Base-by-base conservation (phyloP, 2,113 vertebrate species). In the Rhinoptilus africanus region DNA sequence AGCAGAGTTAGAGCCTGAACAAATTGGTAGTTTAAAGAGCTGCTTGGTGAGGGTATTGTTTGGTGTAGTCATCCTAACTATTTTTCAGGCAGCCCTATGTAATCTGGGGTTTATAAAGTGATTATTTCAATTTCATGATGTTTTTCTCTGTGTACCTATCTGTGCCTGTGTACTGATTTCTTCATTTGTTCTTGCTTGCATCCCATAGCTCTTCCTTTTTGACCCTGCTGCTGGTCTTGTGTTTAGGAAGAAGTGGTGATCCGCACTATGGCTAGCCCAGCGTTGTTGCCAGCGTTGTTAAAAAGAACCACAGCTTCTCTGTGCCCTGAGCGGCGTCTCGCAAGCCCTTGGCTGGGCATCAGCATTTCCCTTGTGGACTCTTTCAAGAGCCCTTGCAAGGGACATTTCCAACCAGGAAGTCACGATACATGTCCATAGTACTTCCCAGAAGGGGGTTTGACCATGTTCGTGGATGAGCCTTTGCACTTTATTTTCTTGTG, bases 311-410 rank as follows among this genome's bases (percentile, higher is more conserved):
- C 21, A 37, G 24, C 10, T 11, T 43, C 14, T 3, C 41, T 2
- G 0, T 30, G 57, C 21, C 19, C 4, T 8, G 1, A 12, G 20
- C 4, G 6, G 17, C 71, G 35, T 26, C 75, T 73, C 8, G 0
- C 54, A 47, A 15, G 9, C 34, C 53, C n/a, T 57, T 1, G 9
- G 8, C 35, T 60, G 41, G 47, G 13, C n/a, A 24, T 66, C 12
- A 16, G 8, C 22, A 23, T 6, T 88, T 22, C 50, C 35, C 8
- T 73, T 47, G 8, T 59, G 66, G 26, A 26, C 24, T 71, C 64
- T 66, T n/a, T 35, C 1, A 2, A 83, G 47, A 73, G 27, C 20
- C 45, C 24, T 91, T 62, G 28, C 21, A 51, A 20, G 45, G 71
- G 45, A 14, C 27, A 54, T 81, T 90, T 95, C n/a, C n/a, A 68